A percentile compares a stretch with the other conserved stretches of the same genome.
Evolutionary conservation across 2,888 invertebrate species (phyloP).

Genomic region (Siphlonurus alternatus): DNA sequence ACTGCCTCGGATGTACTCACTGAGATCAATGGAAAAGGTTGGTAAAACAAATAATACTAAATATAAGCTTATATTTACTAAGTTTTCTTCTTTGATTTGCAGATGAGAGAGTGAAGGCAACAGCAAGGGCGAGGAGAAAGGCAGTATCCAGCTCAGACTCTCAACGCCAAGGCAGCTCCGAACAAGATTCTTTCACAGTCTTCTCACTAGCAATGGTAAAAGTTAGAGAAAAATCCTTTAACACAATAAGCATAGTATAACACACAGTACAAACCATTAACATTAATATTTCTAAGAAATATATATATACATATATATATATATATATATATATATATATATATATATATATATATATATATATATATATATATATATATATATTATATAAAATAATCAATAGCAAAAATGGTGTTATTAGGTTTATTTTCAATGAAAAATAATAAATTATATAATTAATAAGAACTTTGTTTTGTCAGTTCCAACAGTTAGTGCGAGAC

Average conservation of each 20-base stretch:
- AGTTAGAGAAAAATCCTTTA: not conserved
- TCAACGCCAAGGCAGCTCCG: not conserved
- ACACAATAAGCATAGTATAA: too few relatives aligned
- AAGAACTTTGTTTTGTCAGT: conserved; percentile 22
- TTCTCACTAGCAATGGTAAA: conserved; percentile 8
- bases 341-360: too few relatives aligned
- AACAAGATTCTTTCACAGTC: conserved; percentile 8
- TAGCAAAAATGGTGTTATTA: too few relatives aligned
- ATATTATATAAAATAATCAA: too few relatives aligned
- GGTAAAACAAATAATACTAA: not conserved
- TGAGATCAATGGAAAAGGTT: not conserved
- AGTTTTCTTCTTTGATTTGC: not conserved
- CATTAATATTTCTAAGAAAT: too few relatives aligned
- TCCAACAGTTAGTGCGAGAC: conserved; percentile 45
- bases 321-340: too few relatives aligned
- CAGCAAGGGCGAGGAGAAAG: not conserved
- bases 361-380: too few relatives aligned
- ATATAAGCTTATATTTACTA: not conserved
- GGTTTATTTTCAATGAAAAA: too few relatives aligned
- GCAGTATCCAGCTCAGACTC: not conserved
- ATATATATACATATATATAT: too few relatives aligned
- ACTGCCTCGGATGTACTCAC: not conserved
- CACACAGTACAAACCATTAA: too few relatives aligned
- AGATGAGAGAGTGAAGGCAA: too few relatives aligned
- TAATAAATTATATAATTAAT: not conserved